A percentile compares a stretch with the other conserved stretches of the same genome.
Conservation (phyloP, 2,888 invertebrate species). For the Rapana venosa region DNA sequence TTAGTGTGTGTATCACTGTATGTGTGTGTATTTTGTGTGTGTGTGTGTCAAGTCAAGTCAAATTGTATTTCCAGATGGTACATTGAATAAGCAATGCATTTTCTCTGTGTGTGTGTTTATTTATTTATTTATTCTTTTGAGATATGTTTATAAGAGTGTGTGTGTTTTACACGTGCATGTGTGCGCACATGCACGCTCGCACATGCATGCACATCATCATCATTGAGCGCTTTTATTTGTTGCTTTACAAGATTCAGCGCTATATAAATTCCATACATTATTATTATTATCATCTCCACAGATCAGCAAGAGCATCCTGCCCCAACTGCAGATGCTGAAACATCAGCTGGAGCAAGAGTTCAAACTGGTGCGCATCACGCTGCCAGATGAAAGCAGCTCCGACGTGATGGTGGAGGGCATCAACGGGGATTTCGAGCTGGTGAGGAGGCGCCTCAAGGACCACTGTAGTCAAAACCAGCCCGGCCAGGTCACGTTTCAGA, state of each 20-base stretch:
- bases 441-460: not conserved
- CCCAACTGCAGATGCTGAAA: slow-evolving; percentile 4
- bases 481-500: not conserved
- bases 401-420: slow-evolving; percentile 9
- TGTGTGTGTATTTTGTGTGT: not conserved
- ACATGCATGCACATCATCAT: not conserved
- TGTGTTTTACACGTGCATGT: no score
- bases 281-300: not conserved
- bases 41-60: not conserved
- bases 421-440: slow-evolving; percentile 2
- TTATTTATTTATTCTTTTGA: not conserved
- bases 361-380: not conserved
- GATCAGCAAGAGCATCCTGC: not conserved
- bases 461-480: not conserved
- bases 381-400: not conserved
- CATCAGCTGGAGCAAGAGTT: slow-evolving; percentile 15
- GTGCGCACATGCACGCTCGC: no score
- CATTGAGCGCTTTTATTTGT: not conserved
- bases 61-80: not conserved
- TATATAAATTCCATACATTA: not conserved
- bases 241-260: no score
- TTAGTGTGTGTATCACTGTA: not conserved
- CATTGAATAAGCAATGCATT: no score
- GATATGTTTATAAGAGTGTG: no score
- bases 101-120: slow-evolving; percentile 3